These are phyloP conservation scores for Strongylocentrotus purpuratus DNA, from an alignment of 35 echinoderm and acorn worm species.

Conservation along the genomic window DNA sequence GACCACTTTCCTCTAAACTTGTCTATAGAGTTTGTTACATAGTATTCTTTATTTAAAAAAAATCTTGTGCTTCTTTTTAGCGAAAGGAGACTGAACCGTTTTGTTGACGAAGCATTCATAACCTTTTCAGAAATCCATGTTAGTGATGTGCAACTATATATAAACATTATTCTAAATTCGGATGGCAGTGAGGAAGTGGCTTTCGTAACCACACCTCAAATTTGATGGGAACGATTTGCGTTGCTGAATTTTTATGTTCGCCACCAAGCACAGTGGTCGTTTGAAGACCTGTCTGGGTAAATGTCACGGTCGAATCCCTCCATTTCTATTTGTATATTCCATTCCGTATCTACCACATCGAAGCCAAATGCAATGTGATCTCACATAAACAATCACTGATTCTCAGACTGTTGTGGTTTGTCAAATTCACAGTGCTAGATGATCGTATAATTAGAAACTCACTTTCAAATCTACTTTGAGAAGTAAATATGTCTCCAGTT, in stretches of 20 bases:
- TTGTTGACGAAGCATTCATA: no score
- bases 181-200: background rate
- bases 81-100: no score
- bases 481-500: no score
- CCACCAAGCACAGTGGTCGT: background rate
- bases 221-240: background rate
- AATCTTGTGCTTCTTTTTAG: no score
- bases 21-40: no score
- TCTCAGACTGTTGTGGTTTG: background rate
- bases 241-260: background rate
- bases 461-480: background rate
- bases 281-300: background rate
- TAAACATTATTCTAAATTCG: no score
- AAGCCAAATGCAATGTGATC: background rate
- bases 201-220: background rate
- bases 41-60: no score
- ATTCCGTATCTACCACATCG: background rate
- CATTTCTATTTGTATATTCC: background rate
- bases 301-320: background rate
- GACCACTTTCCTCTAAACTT: no score
- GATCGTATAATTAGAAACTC: background rate
- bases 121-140: no score
- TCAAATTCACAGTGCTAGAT: background rate
- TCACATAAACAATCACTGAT: background rate
- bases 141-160: no score